Conservation (phyloP, 2,113 vertebrate species). For the Reinhardtius hippoglossoides region DNA sequence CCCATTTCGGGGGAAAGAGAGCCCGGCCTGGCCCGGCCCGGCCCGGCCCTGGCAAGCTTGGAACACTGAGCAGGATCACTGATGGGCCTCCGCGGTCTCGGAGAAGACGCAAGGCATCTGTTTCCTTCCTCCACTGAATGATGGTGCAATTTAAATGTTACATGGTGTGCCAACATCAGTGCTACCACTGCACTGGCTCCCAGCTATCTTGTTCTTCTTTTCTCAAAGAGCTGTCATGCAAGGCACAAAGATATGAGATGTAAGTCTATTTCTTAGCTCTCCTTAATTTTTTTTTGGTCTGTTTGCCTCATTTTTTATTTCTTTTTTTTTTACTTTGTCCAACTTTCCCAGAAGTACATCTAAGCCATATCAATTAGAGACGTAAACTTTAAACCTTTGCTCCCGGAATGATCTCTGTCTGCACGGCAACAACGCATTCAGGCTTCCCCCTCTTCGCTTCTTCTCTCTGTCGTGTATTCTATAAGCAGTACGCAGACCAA, state of each 20-base stretch:
- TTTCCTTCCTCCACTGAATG: slow-evolving; percentile 46
- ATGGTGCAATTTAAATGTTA: slow-evolving; percentile 75
- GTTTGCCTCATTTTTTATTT: slow-evolving; percentile 29
- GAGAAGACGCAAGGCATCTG: slow-evolving; percentile 31
- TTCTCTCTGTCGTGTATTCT: neutral
- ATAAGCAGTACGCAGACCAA: slow-evolving; percentile 1
- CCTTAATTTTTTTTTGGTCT: slow-evolving; percentile 7
- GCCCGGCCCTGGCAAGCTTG: slow-evolving; percentile 33
- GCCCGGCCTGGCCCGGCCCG: slow-evolving; percentile 29
- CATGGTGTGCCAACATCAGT: slow-evolving; percentile 61
- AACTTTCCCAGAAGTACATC: slow-evolving; percentile 21
- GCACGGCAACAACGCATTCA: neutral
- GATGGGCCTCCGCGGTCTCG: slow-evolving; percentile 55
- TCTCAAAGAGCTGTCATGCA: slow-evolving; percentile 63
- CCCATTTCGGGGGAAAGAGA: slow-evolving; percentile 60
- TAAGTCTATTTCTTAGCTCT: slow-evolving; percentile 18
- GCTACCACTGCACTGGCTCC: slow-evolving; percentile 48
- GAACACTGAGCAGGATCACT: slow-evolving; percentile 58
- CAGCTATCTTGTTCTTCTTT: slow-evolving; percentile 36
- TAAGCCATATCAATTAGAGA: slow-evolving; percentile 41
- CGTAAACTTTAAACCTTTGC: slow-evolving; percentile 36
- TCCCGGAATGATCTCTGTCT: slow-evolving; percentile 6
- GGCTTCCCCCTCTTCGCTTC: neutral
- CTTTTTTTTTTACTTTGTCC: slow-evolving; percentile 17
- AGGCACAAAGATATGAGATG: slow-evolving; percentile 53